Conservation (phyloP, 2,113 vertebrate genomes). For the Megaleporinus macrocephalus region DNA sequence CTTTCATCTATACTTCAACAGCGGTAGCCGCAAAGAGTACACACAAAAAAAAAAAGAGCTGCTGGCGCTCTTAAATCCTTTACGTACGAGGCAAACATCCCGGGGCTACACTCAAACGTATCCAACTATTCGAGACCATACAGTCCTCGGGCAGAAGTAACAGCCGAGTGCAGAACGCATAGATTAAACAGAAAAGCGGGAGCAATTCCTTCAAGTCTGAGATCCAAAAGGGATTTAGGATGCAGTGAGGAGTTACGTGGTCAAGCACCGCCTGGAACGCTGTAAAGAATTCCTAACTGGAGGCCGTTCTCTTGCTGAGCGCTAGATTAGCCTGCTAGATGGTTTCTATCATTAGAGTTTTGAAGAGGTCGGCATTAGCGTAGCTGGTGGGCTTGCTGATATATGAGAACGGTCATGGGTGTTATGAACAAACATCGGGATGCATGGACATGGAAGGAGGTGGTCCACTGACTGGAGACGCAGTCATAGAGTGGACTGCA, state of each 20-base stretch:
- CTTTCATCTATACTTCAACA: conserved; percentile 51
- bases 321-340: background rate
- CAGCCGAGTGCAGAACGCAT: background rate
- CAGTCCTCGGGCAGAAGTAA: conserved; percentile 23
- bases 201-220: conserved; percentile 12
- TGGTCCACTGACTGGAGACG: background rate
- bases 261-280: background rate
- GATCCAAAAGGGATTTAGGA: conserved; percentile 16
- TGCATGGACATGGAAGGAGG: background rate
- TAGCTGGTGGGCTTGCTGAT: background rate
- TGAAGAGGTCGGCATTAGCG: background rate
- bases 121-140: conserved; percentile 17
- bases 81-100: conserved; percentile 41
- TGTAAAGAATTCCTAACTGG: background rate
- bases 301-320: background rate
- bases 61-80: conserved; percentile 44
- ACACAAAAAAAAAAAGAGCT: conserved; percentile 21
- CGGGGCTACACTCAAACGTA: conserved; percentile 22
- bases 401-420: background rate
- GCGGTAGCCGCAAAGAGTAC: background rate
- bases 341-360: background rate
- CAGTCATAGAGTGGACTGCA: background rate
- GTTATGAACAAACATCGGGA: background rate
- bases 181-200: conserved; percentile 28
- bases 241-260: background rate